Evolutionary conservation across 2,113 vertebrate genomes (phyloP), one percentile per base, ranked within the genome.

Genomic region (Periophthalmodon schlosseri): DNA sequence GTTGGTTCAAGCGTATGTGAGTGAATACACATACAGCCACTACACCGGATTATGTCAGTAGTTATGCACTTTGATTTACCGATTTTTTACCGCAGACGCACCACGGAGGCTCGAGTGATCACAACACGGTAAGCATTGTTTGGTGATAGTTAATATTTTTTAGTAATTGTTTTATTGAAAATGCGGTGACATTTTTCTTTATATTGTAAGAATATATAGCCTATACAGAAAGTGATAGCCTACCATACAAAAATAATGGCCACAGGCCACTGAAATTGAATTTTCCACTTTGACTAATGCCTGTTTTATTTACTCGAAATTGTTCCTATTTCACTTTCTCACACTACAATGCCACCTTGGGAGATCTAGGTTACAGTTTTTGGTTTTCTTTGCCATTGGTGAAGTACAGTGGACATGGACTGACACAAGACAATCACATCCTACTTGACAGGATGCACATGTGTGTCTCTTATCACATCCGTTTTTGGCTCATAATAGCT

Each of bases 381-480:
- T 44, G 39, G 39, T 44, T 44, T 44, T 10, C 39, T 9, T 44
- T 44, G 7, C 39, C 39, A 44, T 44, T 44, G 10, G 39, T 44
- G 39, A 10, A 44, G 36, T 50, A 18, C 0, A 18, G 49, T 5
- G 49, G 4, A 56, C 52, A n/a, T 11, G n/a, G 6, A 56, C 6
- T 56, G 52, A n/a, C 52, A 84, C 83, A 83, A 44, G 46, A 15
- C 50, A 69, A 33, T 61, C 70, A 77, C 72, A 72, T 21, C 52
- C 52, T 3, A 21, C 18, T n/a, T 54, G 50, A 54, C 52, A 56
- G 88, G 83, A 90, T 84, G 81, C 77, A 56, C 58, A 57, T 44
- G 39, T 10, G 2, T 54, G 82, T 70, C 82, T 76, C 87, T 87
- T 91, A 89, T 91, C 89, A 84, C 76, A 86, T 91, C 89, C 87